Evolutionary conservation across 2,888 invertebrate species (phyloP).

Genomic region (Andrena dorsata): DNA sequence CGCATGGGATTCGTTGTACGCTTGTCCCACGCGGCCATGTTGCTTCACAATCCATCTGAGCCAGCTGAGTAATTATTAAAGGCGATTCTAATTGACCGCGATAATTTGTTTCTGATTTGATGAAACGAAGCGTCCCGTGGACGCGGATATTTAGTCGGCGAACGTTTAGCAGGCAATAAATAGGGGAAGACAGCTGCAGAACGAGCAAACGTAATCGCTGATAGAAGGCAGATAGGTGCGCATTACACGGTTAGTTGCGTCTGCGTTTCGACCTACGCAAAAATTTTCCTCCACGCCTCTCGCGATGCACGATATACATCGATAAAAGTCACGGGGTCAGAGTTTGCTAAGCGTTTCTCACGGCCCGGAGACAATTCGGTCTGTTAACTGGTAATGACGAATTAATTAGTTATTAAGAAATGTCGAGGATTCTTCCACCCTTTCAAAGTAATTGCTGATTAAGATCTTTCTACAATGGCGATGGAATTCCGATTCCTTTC

Average conservation of each 20-base stretch:
- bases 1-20: background rate
- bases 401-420: no score
- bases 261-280: conserved; percentile 56
- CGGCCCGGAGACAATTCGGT: conserved; percentile 27
- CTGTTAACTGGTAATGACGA: background rate
- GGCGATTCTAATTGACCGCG: conserved; percentile 15
- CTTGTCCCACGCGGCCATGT: background rate
- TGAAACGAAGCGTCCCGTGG: conserved; percentile 32
- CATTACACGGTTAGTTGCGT: conserved; percentile 51
- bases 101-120: conserved; percentile 42
- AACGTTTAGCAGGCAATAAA: conserved; percentile 48
- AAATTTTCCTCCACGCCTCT: conserved; percentile 46
- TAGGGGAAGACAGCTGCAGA: conserved; percentile 34
- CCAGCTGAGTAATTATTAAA: conserved; percentile 35
- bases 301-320: conserved; percentile 43
- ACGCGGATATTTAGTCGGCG: conserved; percentile 24
- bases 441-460: no score
- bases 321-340: conserved; percentile 50
- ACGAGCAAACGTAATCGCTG: conserved; percentile 38
- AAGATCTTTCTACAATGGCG: no score
- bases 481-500: no score
- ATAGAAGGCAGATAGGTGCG: conserved; percentile 50
- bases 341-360: conserved; percentile 21
- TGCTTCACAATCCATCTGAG: conserved; percentile 17
- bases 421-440: no score